Conservation (phyloP, 2,888 invertebrate species). For the Opisthograptis luteolata region DNA sequence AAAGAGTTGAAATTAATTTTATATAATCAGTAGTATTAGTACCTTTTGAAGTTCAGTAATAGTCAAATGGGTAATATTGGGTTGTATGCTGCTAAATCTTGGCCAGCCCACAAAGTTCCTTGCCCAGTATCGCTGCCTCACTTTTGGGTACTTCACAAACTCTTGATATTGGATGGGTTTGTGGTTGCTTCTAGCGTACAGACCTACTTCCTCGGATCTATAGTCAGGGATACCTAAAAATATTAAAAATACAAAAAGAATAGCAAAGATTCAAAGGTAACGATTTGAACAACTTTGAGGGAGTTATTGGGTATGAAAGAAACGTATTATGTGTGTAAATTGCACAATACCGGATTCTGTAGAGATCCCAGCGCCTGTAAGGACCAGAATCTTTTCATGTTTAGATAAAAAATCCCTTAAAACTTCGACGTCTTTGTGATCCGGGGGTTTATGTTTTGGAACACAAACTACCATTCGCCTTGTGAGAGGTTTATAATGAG, state of each 20-base stretch:
- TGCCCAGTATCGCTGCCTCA: constrained; percentile 96
- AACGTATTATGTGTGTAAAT: background rate
- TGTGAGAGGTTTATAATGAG: constrained; percentile 34
- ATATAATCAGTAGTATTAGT: constrained; percentile 11
- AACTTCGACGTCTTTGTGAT: constrained; percentile 81
- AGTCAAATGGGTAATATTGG: constrained; percentile 91
- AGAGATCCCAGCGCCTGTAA: constrained; percentile 98
- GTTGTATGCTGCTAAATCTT: constrained; percentile 90
- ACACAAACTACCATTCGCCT: constrained; percentile 79
- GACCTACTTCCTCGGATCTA: constrained; percentile 95
- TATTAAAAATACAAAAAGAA: too few species aligned
- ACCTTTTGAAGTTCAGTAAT: constrained; percentile 89
- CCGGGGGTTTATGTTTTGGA: constrained; percentile 89
- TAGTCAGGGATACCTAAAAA: constrained; percentile 95
- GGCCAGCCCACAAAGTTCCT: constrained; percentile 98
- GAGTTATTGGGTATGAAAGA: background rate
- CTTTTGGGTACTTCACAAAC: constrained; percentile 87
- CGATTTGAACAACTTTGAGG: too few species aligned
- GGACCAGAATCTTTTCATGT: constrained; percentile 85
- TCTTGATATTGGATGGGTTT: constrained; percentile 95
- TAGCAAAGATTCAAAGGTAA: too few species aligned
- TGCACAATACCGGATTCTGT: constrained; percentile 92
- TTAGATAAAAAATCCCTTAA: constrained; percentile 85
- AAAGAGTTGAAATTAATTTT: too few species aligned
- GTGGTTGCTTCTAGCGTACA: constrained; percentile 93